phyloP scores from a whole-genome alignment of 2,797 vertebrate genomes.

The Chrysocyon brachyurus region DNA sequence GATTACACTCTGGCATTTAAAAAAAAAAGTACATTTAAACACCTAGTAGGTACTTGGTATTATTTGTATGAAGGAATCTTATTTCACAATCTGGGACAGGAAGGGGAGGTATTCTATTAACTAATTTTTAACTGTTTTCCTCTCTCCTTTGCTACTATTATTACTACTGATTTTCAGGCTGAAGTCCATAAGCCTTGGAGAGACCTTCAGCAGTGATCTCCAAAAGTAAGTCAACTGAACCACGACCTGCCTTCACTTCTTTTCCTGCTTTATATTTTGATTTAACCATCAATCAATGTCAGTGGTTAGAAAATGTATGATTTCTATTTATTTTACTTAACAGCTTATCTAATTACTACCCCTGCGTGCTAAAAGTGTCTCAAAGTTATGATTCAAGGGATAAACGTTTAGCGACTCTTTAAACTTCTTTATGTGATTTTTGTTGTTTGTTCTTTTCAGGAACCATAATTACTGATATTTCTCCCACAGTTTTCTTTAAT shows the following conservation, averaged over 20 bases:
- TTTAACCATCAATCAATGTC: neutral
- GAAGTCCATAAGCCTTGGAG: neutral
- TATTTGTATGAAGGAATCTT: slow-evolving; percentile 11
- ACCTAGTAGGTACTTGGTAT: neutral
- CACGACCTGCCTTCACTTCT: neutral
- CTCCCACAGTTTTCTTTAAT: slow-evolving; percentile 33
- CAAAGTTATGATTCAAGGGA: neutral
- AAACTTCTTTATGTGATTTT: neutral
- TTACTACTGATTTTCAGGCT: slow-evolving; percentile 45
- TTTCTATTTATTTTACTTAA: slow-evolving; percentile 16
- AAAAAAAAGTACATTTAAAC: neutral
- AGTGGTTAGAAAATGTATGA: neutral
- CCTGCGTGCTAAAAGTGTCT: neutral
- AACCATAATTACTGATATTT: neutral
- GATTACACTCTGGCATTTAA: neutral
- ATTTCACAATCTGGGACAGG: neutral
- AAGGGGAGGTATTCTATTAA: neutral
- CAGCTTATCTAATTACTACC: neutral
- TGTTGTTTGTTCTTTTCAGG: neutral
- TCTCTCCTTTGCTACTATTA: neutral
- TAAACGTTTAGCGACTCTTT: neutral
- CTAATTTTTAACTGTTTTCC: neutral
- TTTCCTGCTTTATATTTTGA: slow-evolving; percentile 13
- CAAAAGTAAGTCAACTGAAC: slow-evolving; percentile 45
- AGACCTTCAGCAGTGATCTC: slow-evolving; percentile 31